Conservation (phyloP, 2,113 vertebrate genomes). For the Gasterosteus nipponicus region DNA sequence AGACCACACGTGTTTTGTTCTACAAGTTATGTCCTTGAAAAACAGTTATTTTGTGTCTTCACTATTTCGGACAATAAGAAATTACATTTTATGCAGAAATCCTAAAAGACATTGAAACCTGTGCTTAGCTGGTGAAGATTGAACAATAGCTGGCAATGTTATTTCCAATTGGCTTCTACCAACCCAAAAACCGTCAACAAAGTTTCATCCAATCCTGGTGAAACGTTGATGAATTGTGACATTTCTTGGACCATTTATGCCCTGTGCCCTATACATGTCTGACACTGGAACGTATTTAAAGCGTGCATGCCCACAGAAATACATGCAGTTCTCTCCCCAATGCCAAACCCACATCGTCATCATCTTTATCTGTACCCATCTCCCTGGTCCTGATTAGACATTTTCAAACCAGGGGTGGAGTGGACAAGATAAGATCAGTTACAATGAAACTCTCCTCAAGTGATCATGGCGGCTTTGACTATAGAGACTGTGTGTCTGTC, state of each 20-base stretch:
- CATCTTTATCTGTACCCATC: conserved; percentile 79
- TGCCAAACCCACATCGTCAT: conserved; percentile 74
- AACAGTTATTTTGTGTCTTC: neutral
- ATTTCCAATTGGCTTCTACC: neutral
- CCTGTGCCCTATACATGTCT: conserved; percentile 17
- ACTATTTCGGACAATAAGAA: neutral
- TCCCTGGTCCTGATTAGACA: conserved; percentile 76
- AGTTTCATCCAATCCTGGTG: neutral
- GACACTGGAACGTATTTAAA: conserved; percentile 20
- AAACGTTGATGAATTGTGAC: neutral
- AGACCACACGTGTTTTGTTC: neutral
- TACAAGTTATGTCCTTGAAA: neutral
- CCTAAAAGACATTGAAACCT: neutral
- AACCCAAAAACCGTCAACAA: neutral
- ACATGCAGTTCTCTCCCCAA: conserved; percentile 23
- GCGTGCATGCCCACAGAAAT: conserved; percentile 9
- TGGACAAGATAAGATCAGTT: conserved; percentile 73
- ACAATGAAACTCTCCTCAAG: conserved; percentile 47
- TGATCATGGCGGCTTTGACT: conserved; percentile 52
- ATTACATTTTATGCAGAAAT: neutral
- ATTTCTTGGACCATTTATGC: conserved; percentile 13
- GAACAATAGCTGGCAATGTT: neutral
- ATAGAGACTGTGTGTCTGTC: neutral
- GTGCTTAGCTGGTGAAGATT: neutral
- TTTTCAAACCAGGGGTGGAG: conserved; percentile 58